Evolutionary conservation across 2,113 vertebrate genomes (phyloP), one percentile per base, ranked within the genome.

Genomic region (Leiothrix lutea): DNA sequence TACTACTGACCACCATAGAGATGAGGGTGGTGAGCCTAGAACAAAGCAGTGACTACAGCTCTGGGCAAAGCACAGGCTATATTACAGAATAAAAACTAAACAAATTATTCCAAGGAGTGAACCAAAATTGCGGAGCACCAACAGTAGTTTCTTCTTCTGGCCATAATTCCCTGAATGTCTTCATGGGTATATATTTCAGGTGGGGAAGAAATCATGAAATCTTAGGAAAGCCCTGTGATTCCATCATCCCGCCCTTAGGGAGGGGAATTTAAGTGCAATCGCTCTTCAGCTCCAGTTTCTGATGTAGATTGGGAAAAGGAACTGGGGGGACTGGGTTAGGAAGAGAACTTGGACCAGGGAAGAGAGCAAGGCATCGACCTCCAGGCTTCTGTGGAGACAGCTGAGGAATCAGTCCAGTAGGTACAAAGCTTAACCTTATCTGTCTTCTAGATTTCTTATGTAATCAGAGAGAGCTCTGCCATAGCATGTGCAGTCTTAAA

Each of bases 301-400:
- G 48, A 18, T 91, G 38, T 6, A 47, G 12, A 18, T 15, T 64
- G 33, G 33, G 21, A 53, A 75, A 38, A 66, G 7, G 45, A 33
- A 42, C 31, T 45, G 38, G 5, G 9, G 2, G 2, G 8, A 19
- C 1, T 14, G 23, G 3, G 14, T 8, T 65, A 56, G n/a, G 24
- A 65, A 67, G 42, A 78, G 19, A 36, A 35, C 10, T 53, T 80
- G 26, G 29, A 14, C 29, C 33, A 83, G 25, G 47, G 44, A 73
- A 66, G 13, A 78, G 23, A 72, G 31, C 8, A 86, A 13, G 42
- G 3, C 16, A 42, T 45, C 20, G 40, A 1, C 62, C 42, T 84
- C 28, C 61, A 64, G 65, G 9, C 6, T 35, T 53, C 38, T 51
- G 10, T 51, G 67, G 9, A 71, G 57, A 65, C 24, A 86, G 29